Evolutionary conservation across 2,797 vertebrate species (phyloP), one percentile per base, ranked within the genome.

Genomic region (Schizopygopsis malacanthus): DNA sequence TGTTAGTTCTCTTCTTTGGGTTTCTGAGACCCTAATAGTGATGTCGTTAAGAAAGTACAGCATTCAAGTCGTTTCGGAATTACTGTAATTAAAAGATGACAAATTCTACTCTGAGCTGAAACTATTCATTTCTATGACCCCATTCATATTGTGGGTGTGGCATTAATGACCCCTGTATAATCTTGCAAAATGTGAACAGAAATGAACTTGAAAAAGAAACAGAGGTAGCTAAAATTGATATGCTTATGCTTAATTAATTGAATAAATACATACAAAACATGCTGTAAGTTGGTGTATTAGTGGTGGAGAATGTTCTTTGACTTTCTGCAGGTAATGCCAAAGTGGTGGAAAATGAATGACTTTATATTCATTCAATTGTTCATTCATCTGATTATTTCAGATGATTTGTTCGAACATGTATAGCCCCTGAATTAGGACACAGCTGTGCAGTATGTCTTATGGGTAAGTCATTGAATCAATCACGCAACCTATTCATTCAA

Each of bases 1-100:
- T 85, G 54, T 89, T 89, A 79, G 86, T 89, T 83, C 87, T 90
- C 73, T 25, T 90, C 86, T 90, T 83, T 86, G 41, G 81, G 65
- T 45, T 70, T 85, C 39, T 78, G 12, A 77, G 67, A 37, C 80
- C 76, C 71, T 88, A 2, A 28, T 70, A 73, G 82, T 89, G 86
- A 90, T 88, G 88, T 91, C 90, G 89, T 71, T 45, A 37, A 81
- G 79, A 72, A 82, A 84, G 18, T 41, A 39, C 54, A 10, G 7
- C 13, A 11, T 79, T 61, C n/a, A 63, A 9, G 8, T 61, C 2
- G 45, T 28, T 76, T 76, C 3, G 12, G 28, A 76, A 54, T 76
- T 54, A 22, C 10, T 37, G 33, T 76, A 76, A 37, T 54, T 76
- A 54, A 20, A 76, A 54, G 28, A 39, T 76, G 28, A 76, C 18